Base-by-base conservation (phyloP, 2,888 invertebrate species). In the Thumatha senex region DNA sequence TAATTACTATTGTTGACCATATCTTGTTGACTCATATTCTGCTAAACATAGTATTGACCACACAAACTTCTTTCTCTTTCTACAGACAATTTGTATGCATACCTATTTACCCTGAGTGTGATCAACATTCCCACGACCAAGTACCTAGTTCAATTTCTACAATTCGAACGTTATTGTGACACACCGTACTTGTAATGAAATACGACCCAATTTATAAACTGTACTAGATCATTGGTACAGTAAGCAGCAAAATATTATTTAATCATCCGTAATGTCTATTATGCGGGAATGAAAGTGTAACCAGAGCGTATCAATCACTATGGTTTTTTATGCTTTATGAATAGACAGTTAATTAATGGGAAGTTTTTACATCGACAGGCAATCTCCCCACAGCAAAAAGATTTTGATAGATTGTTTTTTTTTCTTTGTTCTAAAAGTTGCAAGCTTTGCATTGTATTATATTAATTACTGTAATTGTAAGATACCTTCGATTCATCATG, bases 231-330 rank as follows among this genome's bases (percentile, higher is more conserved):
- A 24, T n/a, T n/a, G 8, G 31, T 31, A 31, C 31, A 10, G 31
- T 36, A 2, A 8, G 13, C 30, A 29, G 40, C 10, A 12, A 24
- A 40, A 40, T 29, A 40, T 30, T 40, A 30, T 30, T 30, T 29
- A 39, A 39, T 39, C 39, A 39, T 11, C 38, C 38, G 18, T 39
- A 39, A 39, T 39, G 15, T 18, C n/a, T 40, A 24, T 40, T 30
- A 40, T 40, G 14, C n/a, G 30, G 12, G 40, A 40, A 42, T 42
- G 33, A 42, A 42, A 33, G 42, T 31, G 31, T 13, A 30, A 30
- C 24, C 30, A 41, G 40, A 41, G 40, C 40, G 40, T 41, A 30
- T 41, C 40, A 24, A 36, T 14, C 36, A 24, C 7, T 4, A n/a
- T 24, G 11, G 11, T 40, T 18, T 40, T 40, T 15, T 40, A 11